Evolutionary conservation across 2,888 invertebrate genomes (phyloP), one percentile per base, ranked within the genome.

Genomic region (Tholera decimalis): DNA sequence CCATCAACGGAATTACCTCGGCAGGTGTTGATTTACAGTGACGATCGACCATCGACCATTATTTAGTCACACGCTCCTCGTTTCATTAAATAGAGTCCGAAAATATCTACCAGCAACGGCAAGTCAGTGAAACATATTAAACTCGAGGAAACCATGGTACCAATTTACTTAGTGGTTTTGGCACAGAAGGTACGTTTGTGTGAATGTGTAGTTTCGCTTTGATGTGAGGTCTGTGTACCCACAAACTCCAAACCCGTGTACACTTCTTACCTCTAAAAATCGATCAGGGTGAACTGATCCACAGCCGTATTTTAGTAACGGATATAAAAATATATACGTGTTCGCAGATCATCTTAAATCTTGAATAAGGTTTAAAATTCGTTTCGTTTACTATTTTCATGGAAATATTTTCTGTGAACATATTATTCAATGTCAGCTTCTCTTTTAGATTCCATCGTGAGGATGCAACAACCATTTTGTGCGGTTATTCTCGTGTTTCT

Each of bases 241-340:
- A 24, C 73, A 37, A 37, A 35, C 56, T 46, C n/a, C 41, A n/a
- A n/a, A n/a, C 18, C 28, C 18, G 49, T 35, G 49, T 41, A 46
- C 35, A 53, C 41, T 53, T 46, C 56, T 59, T 33, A 58, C 65
- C 70, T 76, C 69, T 77, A 79, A 80, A 82, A 80, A 56, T 77
- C 77, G 82, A 83, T 77, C 80, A 82, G n/a, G n/a, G 68, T 78
- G 65, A 58, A 59, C 59, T 43, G 62, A 74, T 74, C 62, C 43
- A 20, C 55, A 75, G 79, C 57, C 76, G 71, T 81, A 74, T 78
- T 83, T 80, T 63, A 77, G 72, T 68, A 76, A 76, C 68, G 76
- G 68, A 82, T 74, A 70, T 66, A 37, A 33, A 60, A 74, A 85
- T 84, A 72, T 84, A 80, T 79, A 61, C 58, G 53, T 50, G 47